Evolutionary conservation across 2,797 vertebrate species (phyloP).

Genomic region (Strix occidentalis): DNA sequence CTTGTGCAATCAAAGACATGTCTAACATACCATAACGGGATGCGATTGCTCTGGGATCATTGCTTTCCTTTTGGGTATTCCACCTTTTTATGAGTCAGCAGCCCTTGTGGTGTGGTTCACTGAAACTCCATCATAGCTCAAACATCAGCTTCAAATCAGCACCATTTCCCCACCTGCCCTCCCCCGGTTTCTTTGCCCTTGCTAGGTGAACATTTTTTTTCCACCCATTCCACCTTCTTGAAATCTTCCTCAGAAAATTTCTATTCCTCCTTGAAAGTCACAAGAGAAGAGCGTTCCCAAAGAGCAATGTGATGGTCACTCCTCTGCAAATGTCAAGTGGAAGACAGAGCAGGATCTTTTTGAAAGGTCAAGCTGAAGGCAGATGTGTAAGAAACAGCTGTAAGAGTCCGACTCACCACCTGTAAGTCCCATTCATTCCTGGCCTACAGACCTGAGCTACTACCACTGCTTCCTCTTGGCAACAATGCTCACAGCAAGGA

Average conservation of each 20-base stretch:
- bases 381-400: not conserved
- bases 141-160: not conserved
- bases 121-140: not conserved
- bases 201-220: not conserved
- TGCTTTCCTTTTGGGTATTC: slow-evolving; percentile 27
- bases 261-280: not conserved
- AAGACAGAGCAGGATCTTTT: not conserved
- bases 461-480: not conserved
- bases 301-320: not conserved
- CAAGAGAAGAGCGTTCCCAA: not conserved
- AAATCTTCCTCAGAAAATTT: not conserved
- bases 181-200: not conserved
- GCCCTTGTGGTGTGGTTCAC: slow-evolving; percentile 19
- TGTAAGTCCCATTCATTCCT: not conserved
- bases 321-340: not conserved
- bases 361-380: not conserved
- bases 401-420: not conserved
- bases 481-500: not conserved
- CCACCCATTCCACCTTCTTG: not conserved
- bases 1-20: slow-evolving; percentile 1
- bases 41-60: slow-evolving; percentile 18
- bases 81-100: slow-evolving; percentile 29
- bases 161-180: not conserved
- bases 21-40: slow-evolving; percentile 26
- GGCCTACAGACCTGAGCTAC: not conserved